phyloP scores from a whole-genome alignment of 2,888 invertebrate genomes.

The Agriopis marginaria region DNA sequence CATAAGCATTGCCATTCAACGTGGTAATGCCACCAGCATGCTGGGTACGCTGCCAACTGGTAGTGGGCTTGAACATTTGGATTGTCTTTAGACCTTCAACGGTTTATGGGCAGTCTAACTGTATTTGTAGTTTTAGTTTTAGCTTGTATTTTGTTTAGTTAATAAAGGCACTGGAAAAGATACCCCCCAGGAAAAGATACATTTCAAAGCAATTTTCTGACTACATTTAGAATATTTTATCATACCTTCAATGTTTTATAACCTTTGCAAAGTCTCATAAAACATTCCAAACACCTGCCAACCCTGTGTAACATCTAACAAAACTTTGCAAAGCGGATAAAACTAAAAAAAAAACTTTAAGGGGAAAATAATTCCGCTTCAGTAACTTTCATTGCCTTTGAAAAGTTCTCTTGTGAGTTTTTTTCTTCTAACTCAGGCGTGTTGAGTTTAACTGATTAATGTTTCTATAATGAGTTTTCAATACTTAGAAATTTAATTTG shows the following conservation, averaged over 20 bases:
- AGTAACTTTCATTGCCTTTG: constrained; percentile 39
- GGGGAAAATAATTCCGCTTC: constrained; percentile 39
- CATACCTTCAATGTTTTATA: background rate
- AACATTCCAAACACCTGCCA: constrained; percentile 26
- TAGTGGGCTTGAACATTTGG: too few species aligned
- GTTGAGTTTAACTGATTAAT: constrained; percentile 35
- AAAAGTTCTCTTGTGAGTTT: constrained; percentile 36
- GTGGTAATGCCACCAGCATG: too few species aligned
- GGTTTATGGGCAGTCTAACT: too few species aligned
- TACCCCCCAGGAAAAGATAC: too few species aligned
- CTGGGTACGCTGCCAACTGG: too few species aligned
- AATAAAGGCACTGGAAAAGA: too few species aligned
- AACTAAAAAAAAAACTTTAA: constrained; percentile 35
- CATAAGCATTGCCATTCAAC: too few species aligned
- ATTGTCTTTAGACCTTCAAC: too few species aligned
- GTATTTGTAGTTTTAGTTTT: too few species aligned
- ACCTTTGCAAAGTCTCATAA: constrained; percentile 8
- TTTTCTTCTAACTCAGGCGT: constrained; percentile 36
- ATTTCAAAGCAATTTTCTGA: background rate
- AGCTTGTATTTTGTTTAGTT: too few species aligned
- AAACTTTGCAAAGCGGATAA: constrained; percentile 34
- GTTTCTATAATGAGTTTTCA: constrained; percentile 26
- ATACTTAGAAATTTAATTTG: background rate
- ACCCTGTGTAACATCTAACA: constrained; percentile 31
- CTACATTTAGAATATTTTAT: background rate